phyloP scores from a whole-genome alignment of 2,113 vertebrate species.

The Penelope pileata region DNA sequence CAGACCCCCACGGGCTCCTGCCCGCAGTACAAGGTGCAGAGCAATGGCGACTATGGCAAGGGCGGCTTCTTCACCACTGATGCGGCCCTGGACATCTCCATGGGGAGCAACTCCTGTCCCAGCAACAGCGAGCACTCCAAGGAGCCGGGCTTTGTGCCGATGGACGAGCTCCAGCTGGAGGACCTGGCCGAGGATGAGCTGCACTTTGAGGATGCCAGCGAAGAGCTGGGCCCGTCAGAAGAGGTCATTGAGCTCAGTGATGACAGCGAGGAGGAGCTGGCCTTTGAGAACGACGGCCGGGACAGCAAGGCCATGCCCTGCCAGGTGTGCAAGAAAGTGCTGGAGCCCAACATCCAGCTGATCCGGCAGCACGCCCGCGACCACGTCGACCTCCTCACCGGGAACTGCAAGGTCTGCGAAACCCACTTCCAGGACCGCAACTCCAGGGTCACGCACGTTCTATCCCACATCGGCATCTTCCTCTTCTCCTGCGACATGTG shows the following conservation, averaged over 20 bases:
- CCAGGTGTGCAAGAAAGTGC: conserved; percentile 85
- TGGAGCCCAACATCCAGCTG: conserved; percentile 85
- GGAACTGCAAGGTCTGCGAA: conserved; percentile 87
- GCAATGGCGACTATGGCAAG: conserved; percentile 79
- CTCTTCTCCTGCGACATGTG: conserved; percentile 97
- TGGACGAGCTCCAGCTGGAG: conserved; percentile 82
- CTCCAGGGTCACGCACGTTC: conserved; percentile 83
- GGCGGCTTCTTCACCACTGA: conserved; percentile 77
- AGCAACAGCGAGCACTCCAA: conserved; percentile 78
- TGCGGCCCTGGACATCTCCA: conserved; percentile 66
- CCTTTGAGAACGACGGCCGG: conserved; percentile 80
- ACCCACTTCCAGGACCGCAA: conserved; percentile 86
- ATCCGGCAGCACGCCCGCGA: conserved; percentile 86
- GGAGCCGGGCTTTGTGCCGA: conserved; percentile 75
- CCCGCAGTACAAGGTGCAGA: conserved; percentile 78
- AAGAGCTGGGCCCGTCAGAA: conserved; percentile 82
- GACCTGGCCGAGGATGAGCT: conserved; percentile 78
- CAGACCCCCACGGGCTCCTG: conserved; percentile 62
- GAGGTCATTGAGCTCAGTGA: conserved; percentile 96
- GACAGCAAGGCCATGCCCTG: conserved; percentile 83
- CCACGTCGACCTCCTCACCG: conserved; percentile 85
- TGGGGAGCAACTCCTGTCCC: conserved; percentile 77
- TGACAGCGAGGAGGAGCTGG: conserved; percentile 90
- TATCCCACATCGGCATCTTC: conserved; percentile 91
- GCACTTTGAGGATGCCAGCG: conserved; percentile 73